Percentiles rank a stretch among this genome's conserved stretches.
phyloP scores from a whole-genome alignment of 2,888 invertebrate species.

The Campoletis raptor region DNA sequence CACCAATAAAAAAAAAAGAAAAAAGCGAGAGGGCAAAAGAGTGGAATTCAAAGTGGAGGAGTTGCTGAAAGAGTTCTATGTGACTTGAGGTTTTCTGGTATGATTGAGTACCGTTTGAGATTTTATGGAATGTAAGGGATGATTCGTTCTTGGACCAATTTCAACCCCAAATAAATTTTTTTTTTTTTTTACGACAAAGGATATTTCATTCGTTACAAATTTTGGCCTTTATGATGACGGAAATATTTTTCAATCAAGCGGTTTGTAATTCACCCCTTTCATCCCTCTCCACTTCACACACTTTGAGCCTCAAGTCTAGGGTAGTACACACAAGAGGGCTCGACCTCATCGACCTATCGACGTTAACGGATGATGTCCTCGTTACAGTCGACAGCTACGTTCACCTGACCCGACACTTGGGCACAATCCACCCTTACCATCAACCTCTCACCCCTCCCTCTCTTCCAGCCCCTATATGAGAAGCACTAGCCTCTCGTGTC shows the following conservation, averaged over 20 bases:
- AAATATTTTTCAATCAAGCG: not conserved
- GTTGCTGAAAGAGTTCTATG: not conserved
- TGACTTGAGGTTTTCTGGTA: not conserved
- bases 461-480: slow-evolving; percentile 14
- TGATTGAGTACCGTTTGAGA: not conserved
- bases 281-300: not conserved
- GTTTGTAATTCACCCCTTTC: not conserved
- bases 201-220: not conserved
- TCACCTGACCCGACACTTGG: slow-evolving; percentile 58
- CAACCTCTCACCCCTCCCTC: not conserved
- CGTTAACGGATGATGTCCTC: slow-evolving; percentile 66
- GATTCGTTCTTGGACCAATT: slow-evolving; percentile 9
- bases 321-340: slow-evolving; percentile 48
- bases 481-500: slow-evolving; percentile 59
- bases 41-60: not conserved
- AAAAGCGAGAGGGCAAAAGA: slow-evolving; percentile 20
- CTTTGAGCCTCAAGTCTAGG: slow-evolving; percentile 7
- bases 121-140: slow-evolving; percentile 19
- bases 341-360: slow-evolving; percentile 67
- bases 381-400: slow-evolving; percentile 51
- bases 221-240: slow-evolving; percentile 15
- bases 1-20: not conserved
- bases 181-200: not conserved
- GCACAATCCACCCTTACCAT: slow-evolving; percentile 25
- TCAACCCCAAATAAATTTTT: not conserved